These are phyloP conservation scores for Diplazon laetatorius DNA, from an alignment of 2,888 invertebrate genomes.

Conservation along the genomic window DNA sequence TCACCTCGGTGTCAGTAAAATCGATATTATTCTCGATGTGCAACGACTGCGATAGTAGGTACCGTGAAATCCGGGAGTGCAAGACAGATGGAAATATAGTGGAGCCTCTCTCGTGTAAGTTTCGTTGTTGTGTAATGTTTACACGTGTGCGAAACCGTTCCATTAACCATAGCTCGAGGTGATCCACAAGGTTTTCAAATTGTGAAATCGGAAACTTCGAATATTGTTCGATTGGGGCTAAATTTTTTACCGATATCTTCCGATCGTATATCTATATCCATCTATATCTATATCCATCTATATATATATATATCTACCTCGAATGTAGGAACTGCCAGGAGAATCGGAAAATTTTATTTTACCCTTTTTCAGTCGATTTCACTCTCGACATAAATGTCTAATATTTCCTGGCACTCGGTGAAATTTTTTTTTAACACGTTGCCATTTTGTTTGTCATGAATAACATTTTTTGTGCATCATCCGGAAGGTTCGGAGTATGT, in stretches of 20 bases:
- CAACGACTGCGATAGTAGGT: conserved; percentile 11
- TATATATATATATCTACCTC: too few species aligned
- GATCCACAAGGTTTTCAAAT: conserved; percentile 26
- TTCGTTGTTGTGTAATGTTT: neutral
- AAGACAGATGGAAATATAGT: neutral
- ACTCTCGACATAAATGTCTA: too few species aligned
- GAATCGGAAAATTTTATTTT: too few species aligned
- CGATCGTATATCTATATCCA: too few species aligned
- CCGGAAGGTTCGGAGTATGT: too few species aligned
- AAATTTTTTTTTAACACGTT: too few species aligned
- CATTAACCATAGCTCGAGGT: conserved; percentile 38
- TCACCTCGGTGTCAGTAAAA: conserved; percentile 49
- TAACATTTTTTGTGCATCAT: too few species aligned
- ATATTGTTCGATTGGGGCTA: neutral
- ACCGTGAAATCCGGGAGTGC: neutral
- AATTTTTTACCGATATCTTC: neutral
- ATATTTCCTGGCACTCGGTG: too few species aligned
- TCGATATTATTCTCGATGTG: conserved; percentile 61
- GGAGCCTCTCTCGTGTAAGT: neutral
- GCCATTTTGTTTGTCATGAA: too few species aligned
- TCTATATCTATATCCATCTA: too few species aligned
- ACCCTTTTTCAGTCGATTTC: too few species aligned
- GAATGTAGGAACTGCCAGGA: too few species aligned
- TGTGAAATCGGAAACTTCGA: conserved; percentile 5
- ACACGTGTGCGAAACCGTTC: conserved; percentile 14